These are phyloP conservation scores for Tetranychus piercei DNA, from an alignment of 2,888 invertebrate species.

Conservation along the genomic window DNA sequence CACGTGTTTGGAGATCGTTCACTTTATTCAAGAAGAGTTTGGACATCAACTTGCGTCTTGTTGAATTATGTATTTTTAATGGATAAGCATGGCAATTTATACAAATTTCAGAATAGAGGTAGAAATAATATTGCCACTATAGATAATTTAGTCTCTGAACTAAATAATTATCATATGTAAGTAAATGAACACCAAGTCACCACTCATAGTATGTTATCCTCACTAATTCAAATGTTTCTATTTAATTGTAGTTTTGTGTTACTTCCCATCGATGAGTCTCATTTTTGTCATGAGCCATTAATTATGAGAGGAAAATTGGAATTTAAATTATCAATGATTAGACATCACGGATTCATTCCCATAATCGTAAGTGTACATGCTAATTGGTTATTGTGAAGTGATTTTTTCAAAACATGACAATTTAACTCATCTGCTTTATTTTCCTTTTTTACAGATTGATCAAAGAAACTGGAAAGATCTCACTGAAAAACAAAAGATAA, in stretches of 20 bases:
- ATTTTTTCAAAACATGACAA: neutral
- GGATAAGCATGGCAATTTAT: neutral
- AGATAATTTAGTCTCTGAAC: neutral
- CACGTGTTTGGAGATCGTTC: neutral
- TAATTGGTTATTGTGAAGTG: neutral
- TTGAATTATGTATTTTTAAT: neutral
- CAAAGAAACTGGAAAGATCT: neutral
- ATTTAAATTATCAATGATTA: neutral
- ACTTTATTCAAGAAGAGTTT: neutral
- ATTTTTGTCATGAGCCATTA: neutral
- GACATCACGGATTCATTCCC: neutral
- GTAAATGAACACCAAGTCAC: neutral
- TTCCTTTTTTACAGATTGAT: neutral
- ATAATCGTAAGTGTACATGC: neutral
- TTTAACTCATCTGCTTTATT: neutral
- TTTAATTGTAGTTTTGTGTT: neutral
- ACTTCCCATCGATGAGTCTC: neutral
- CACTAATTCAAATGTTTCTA: neutral
- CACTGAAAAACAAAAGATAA: neutral
- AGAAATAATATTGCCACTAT: neutral
- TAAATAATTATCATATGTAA: neutral
- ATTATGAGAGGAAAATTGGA: neutral
- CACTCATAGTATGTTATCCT: neutral
- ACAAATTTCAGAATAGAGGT: neutral
- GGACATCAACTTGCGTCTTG: neutral